Evolutionary conservation across 2,113 vertebrate species (phyloP), one percentile per base, ranked within the genome.

Genomic region (Willisornis vidua): DNA sequence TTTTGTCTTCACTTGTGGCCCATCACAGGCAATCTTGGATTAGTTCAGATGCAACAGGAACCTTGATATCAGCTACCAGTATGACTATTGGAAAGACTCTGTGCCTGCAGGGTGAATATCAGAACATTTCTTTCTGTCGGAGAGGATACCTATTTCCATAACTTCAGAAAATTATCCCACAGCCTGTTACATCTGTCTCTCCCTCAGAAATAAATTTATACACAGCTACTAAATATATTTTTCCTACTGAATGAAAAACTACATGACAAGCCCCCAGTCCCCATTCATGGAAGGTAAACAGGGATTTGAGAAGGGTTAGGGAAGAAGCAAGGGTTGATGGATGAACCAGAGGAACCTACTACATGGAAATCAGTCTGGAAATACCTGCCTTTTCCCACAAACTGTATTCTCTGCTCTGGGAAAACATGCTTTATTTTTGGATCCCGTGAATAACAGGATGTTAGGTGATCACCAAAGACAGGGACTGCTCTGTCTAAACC

Each of bases 1-100:
- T 92, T 79, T 62, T 57, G 35, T 61, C 83, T 89, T 93, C 48
- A 26, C 68, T 75, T 75, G 80, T 68, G 73, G 59, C 58, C 68
- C 49, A 48, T 75, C 2, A 2, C n/a, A 67, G 66, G 51, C 2
- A 0, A 46, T 3, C 24, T 19, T 3, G 28, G 74, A 45, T 46
- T 43, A 55, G 57, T 58, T 85, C 83, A 78, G 58, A 66, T 49
- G 52, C 52, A 81, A 71, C 11, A 61, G 54, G 37, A 61, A 73
- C 58, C 71, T 73, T 59, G 35, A 7, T 28, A n/a, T 51, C 43
- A 35, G 31, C 0, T 3, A 86, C 31, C 6, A 67, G 17, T 6
- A 9, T 1, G 1, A 22, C 26, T 71, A 37, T 7, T 45, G 19
- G 54, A 70, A 87, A 71, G 46, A 67, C 22, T 20, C 8, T 24